These are phyloP conservation scores for Apostichopus leukothele DNA, from an alignment of 53 echinoderm and acorn worm genomes.

Conservation along the genomic window DNA sequence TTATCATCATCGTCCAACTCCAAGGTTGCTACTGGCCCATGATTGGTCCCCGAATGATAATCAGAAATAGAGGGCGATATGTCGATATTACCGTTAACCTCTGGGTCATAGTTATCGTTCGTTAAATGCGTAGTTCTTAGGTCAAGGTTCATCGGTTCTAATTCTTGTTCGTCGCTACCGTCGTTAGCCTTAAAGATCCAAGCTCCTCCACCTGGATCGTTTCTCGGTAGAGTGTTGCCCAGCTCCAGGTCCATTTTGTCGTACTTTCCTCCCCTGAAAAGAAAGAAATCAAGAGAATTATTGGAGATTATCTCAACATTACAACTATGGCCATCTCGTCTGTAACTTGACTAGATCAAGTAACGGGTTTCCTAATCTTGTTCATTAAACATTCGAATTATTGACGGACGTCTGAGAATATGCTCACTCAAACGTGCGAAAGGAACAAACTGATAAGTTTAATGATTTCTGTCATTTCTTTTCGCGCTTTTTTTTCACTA, in stretches of 20 bases:
- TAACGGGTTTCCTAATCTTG: background rate
- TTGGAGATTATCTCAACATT: background rate
- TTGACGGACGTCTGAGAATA: too few species aligned
- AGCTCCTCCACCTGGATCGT: slow-evolving; percentile 5
- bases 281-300: background rate
- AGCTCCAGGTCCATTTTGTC: slow-evolving; percentile 39
- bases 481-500: too few species aligned
- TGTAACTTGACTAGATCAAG: background rate
- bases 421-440: too few species aligned
- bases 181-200: slow-evolving; percentile 22
- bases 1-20: slow-evolving; percentile 38
- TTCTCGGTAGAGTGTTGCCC: slow-evolving; percentile 19
- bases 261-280: background rate
- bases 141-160: slow-evolving; percentile 22
- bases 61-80: slow-evolving; percentile 39
- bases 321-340: background rate
- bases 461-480: too few species aligned
- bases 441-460: too few species aligned
- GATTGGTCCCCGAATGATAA: slow-evolving; percentile 30
- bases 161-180: background rate
- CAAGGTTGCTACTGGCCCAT: background rate
- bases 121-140: slow-evolving; percentile 4
- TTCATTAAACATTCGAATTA: too few species aligned
- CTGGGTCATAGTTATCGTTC: slow-evolving; percentile 26
- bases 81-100: slow-evolving; percentile 11